Evolutionary conservation across 1,140 invertebrate species (phyloP).

Genomic region (Helicoverpa zea): DNA sequence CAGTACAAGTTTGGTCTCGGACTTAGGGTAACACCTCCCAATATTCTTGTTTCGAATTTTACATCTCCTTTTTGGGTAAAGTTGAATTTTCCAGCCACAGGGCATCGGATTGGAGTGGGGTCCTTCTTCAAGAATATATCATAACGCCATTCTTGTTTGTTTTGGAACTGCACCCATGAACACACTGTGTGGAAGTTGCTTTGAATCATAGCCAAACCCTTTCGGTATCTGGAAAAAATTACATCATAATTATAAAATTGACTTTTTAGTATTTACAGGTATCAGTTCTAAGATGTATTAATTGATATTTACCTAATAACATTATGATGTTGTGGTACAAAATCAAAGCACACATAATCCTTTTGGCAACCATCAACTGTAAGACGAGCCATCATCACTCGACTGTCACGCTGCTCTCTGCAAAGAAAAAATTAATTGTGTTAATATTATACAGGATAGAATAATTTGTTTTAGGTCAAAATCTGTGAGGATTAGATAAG

Average conservation of each 20-base stretch:
- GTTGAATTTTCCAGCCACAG: slow-evolving; percentile 98
- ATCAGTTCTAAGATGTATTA: background rate
- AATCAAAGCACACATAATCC: slow-evolving; percentile 99
- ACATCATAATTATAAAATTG: no score
- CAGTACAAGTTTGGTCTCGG: slow-evolving; percentile 97
- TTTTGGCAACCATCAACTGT: slow-evolving; percentile 99
- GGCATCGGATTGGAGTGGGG: slow-evolving; percentile 97
- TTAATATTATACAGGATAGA: background rate
- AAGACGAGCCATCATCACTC: slow-evolving; percentile 97
- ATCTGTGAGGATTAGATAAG: no score
- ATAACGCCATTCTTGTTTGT: slow-evolving; percentile 95
- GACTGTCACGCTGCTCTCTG: slow-evolving; percentile 93
- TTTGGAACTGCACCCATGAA: slow-evolving; percentile 97
- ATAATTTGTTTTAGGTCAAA: no score
- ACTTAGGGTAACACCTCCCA: slow-evolving; percentile 97
- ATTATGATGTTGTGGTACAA: slow-evolving; percentile 98
- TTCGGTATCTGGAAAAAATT: slow-evolving; percentile 90
- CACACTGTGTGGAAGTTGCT: slow-evolving; percentile 97
- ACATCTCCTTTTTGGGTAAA: slow-evolving; percentile 96
- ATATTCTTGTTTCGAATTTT: slow-evolving; percentile 96
- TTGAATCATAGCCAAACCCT: slow-evolving; percentile 95
- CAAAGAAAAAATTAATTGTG: background rate
- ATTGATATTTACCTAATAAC: slow-evolving; percentile 92
- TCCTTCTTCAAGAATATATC: slow-evolving; percentile 96
- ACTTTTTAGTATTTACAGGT: no score